Percentiles rank a stretch among this genome's conserved stretches.
These are phyloP conservation scores for Panthera uncia DNA, from an alignment of 2,113 vertebrate species.

Conservation along the genomic window DNA sequence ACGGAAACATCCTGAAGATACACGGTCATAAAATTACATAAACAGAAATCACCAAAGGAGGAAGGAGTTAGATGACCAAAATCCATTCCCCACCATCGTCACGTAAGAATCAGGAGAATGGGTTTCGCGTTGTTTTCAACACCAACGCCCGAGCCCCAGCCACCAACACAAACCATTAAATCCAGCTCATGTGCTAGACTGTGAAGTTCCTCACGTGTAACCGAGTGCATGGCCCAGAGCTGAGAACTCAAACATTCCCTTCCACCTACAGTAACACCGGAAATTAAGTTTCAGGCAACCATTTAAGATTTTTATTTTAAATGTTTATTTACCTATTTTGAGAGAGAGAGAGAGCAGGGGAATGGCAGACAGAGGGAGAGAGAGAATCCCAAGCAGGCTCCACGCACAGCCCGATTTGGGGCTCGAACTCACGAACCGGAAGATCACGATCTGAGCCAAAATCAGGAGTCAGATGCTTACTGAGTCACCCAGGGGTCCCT, in stretches of 20 bases:
- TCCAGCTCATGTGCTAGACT: rapidly evolving
- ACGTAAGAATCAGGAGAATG: not conserved
- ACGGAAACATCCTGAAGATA: not conserved
- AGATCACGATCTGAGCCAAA: too few relatives aligned
- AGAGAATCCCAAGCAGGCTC: too few relatives aligned
- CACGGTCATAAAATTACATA: too few relatives aligned
- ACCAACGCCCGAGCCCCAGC: rapidly evolving
- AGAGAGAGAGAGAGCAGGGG: too few relatives aligned
- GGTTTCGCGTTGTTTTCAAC: not conserved
- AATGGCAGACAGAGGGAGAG: too few relatives aligned
- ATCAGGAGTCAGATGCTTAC: too few relatives aligned
- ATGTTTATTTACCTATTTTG: too few relatives aligned
- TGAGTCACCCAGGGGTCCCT: too few relatives aligned
- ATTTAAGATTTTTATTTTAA: not conserved
- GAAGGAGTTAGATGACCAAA: not conserved
- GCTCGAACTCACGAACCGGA: too few relatives aligned
- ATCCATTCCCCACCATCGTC: too few relatives aligned
- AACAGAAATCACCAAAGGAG: not conserved
- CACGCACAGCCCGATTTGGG: too few relatives aligned
- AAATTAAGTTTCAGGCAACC: not conserved
- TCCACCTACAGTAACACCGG: not conserved
- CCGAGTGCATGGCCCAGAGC: too few relatives aligned
- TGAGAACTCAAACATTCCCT: not conserved
- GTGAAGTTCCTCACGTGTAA: not conserved
- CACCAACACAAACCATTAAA: not conserved